Conservation (phyloP, 2,797 vertebrate species). For the Epinephelus awoara region DNA sequence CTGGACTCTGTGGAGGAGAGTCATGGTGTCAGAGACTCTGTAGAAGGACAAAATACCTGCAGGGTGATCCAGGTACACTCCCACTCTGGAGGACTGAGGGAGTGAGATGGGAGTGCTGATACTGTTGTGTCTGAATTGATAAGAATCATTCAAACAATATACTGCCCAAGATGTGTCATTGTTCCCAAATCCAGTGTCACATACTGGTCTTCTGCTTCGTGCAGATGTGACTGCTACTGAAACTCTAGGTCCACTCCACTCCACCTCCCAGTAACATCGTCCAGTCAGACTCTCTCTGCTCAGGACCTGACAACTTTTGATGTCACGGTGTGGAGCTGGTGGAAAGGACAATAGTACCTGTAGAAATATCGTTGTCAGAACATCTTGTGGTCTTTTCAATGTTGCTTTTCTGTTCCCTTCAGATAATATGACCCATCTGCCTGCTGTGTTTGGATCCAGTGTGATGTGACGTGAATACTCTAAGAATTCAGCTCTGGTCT, state of each 20-base stretch:
- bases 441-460: not conserved
- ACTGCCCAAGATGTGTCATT: slow-evolving; percentile 19
- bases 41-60: too few relatives aligned
- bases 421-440: not conserved
- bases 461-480: not conserved
- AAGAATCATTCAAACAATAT: accelerated
- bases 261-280: slow-evolving; percentile 25
- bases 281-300: not conserved
- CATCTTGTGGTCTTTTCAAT: too few relatives aligned
- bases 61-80: too few relatives aligned
- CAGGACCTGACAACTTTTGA: too few relatives aligned
- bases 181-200: not conserved
- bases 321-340: too few relatives aligned
- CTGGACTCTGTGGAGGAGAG: too few relatives aligned
- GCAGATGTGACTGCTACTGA: slow-evolving; percentile 13
- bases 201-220: not conserved
- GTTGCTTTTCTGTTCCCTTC: not conserved
- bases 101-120: not conserved
- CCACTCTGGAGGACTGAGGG: too few relatives aligned
- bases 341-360: too few relatives aligned
- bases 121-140: not conserved
- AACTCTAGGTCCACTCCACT: accelerated
- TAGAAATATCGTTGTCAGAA: too few relatives aligned
- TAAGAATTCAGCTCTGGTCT: not conserved
- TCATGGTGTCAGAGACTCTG: too few relatives aligned